Conservation (phyloP, 2,888 invertebrate species). For the Steinernema carpocapsae region DNA sequence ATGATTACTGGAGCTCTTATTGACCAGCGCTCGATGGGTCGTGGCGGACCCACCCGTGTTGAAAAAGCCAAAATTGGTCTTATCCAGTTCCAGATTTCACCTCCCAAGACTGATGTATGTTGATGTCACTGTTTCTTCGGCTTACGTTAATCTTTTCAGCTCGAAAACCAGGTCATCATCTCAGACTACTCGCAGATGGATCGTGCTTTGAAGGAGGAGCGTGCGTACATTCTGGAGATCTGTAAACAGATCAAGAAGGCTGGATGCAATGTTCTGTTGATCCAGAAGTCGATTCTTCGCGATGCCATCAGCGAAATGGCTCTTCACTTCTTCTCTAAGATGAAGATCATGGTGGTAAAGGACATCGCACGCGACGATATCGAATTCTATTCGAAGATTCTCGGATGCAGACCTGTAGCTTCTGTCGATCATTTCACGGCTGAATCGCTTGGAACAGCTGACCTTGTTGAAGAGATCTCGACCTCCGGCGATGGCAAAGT, state of each 20-base stretch:
- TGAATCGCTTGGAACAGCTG: slow-evolving; percentile 88
- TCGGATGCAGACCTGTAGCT: slow-evolving; percentile 81
- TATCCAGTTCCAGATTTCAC: slow-evolving; percentile 98
- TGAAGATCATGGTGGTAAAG: slow-evolving; percentile 96
- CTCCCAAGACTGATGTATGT: slow-evolving; percentile 94
- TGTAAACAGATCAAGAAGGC: slow-evolving; percentile 98
- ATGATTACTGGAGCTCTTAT: slow-evolving; percentile 93
- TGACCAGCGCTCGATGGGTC: slow-evolving; percentile 83
- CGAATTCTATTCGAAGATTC: slow-evolving; percentile 87
- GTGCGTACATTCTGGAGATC: slow-evolving; percentile 94
- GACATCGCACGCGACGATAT: slow-evolving; percentile 98
- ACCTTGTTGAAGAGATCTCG: slow-evolving; percentile 89
- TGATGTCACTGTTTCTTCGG: neutral
- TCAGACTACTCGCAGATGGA: slow-evolving; percentile 99
- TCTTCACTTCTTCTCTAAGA: slow-evolving; percentile 95
- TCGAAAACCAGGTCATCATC: slow-evolving; percentile 90
- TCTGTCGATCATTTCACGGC: slow-evolving; percentile 95
- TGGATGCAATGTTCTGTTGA: slow-evolving; percentile 94
- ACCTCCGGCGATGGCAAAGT: slow-evolving; percentile 84
- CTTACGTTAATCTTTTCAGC: slow-evolving; percentile 72
- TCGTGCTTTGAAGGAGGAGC: slow-evolving; percentile 92
- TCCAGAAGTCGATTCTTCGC: slow-evolving; percentile 83
- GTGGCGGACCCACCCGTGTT: slow-evolving; percentile 86
- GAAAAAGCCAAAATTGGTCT: slow-evolving; percentile 98
- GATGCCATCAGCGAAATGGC: slow-evolving; percentile 97